phyloP scores from a whole-genome alignment of 2,113 vertebrate genomes.

The Vidua chalybeata region DNA sequence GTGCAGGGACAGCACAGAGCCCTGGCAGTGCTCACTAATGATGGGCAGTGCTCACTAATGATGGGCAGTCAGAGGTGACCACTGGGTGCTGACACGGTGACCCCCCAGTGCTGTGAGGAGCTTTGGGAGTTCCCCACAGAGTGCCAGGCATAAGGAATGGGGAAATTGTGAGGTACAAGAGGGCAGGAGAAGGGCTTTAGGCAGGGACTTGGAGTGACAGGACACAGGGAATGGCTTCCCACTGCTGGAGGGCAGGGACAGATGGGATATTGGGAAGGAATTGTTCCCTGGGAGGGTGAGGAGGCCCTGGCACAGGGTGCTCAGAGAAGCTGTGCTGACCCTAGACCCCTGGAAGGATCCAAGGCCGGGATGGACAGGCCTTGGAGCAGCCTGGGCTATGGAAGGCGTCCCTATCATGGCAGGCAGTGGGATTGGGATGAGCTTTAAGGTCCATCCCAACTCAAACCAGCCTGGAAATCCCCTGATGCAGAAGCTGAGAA shows the following conservation, averaged over 20 bases:
- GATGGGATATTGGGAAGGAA: background rate
- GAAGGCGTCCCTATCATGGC: background rate
- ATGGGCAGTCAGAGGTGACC: background rate
- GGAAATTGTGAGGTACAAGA: background rate
- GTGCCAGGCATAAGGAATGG: background rate
- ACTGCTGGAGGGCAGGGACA: rapidly evolving
- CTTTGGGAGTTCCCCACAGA: background rate
- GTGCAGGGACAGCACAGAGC: background rate
- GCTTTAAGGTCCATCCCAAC: background rate
- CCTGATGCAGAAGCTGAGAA: background rate
- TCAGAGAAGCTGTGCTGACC: background rate
- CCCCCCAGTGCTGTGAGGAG: background rate
- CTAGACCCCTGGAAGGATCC: background rate
- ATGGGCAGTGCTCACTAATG: rapidly evolving
- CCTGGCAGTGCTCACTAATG: rapidly evolving
- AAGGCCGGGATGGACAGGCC: rapidly evolving
- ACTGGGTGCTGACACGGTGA: rapidly evolving
- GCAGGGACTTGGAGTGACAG: background rate
- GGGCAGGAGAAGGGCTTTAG: background rate
- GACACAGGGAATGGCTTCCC: background rate
- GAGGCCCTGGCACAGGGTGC: background rate
- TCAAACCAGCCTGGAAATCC: background rate
- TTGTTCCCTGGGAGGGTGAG: rapidly evolving
- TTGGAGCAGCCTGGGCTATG: rapidly evolving
- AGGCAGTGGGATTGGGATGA: rapidly evolving